phyloP scores from a whole-genome alignment of 2,888 invertebrate genomes.

The Dicroscelio sp. region DNA sequence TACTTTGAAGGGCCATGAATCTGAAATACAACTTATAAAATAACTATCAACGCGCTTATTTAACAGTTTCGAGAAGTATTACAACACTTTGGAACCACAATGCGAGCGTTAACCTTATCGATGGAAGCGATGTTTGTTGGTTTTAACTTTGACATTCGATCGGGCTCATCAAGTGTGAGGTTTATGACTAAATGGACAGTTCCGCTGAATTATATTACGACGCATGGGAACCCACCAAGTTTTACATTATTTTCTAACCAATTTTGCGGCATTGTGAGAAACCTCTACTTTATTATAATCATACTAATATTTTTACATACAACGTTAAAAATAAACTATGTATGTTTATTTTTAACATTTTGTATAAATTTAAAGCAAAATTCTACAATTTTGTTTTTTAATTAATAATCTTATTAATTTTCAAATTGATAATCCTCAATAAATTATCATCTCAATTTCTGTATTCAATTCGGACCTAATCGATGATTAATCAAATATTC shows the following conservation, averaged over 20 bases:
- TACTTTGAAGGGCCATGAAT: conserved; percentile 54
- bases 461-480: too few relatives aligned
- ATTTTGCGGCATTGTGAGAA: too few relatives aligned
- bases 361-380: too few relatives aligned
- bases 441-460: too few relatives aligned
- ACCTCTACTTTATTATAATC: too few relatives aligned
- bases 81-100: conserved; percentile 53
- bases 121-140: conserved; percentile 53
- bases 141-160: conserved; percentile 62
- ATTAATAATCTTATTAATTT: too few relatives aligned
- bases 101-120: conserved; percentile 64
- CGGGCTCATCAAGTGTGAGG: conserved; percentile 72
- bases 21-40: conserved; percentile 39
- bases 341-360: too few relatives aligned
- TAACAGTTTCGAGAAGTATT: conserved; percentile 40
- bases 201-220: conserved; percentile 53
- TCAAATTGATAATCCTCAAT: too few relatives aligned
- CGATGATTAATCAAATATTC: too few relatives aligned
- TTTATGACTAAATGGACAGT: conserved; percentile 67
- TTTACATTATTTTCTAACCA: background rate
- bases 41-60: conserved; percentile 37
- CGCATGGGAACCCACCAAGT: background rate
- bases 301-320: too few relatives aligned
- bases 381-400: too few relatives aligned
- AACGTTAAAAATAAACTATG: too few relatives aligned